Evolutionary conservation across 2,113 vertebrate species (phyloP).

Genomic region (Barbus barbus): DNA sequence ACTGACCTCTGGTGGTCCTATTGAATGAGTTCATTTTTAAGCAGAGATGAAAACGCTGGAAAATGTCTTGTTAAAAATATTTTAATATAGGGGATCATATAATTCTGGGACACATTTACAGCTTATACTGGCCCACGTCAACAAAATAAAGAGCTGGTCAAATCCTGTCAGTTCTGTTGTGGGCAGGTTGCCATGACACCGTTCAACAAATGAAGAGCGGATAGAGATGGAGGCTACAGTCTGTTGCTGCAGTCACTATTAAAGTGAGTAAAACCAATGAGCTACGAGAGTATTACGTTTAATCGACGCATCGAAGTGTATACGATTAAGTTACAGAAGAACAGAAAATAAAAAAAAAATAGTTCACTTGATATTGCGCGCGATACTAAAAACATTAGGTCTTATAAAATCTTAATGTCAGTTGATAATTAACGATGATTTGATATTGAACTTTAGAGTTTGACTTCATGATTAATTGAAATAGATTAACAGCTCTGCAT

Average conservation of each 20-base stretch:
- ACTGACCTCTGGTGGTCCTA: slow-evolving; percentile 6
- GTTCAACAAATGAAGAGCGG: not conserved
- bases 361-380: not conserved
- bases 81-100: not conserved
- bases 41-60: not conserved
- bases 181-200: not conserved
- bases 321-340: not conserved
- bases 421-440: not conserved
- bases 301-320: not conserved
- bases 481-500: not conserved
- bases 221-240: not conserved
- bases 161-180: not conserved
- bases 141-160: not conserved
- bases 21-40: not conserved
- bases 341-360: not conserved
- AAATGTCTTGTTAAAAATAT: not conserved
- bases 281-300: not conserved
- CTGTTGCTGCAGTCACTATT: not conserved
- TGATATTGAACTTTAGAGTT: not conserved
- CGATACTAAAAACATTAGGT: not conserved
- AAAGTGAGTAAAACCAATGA: slow-evolving; percentile 7
- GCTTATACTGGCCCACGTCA: not conserved
- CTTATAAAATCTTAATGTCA: too few relatives aligned
- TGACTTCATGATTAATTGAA: not conserved
- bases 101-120: not conserved